Base-by-base conservation (phyloP, 2,113 vertebrate species). In the Oostethus manadensis region DNA sequence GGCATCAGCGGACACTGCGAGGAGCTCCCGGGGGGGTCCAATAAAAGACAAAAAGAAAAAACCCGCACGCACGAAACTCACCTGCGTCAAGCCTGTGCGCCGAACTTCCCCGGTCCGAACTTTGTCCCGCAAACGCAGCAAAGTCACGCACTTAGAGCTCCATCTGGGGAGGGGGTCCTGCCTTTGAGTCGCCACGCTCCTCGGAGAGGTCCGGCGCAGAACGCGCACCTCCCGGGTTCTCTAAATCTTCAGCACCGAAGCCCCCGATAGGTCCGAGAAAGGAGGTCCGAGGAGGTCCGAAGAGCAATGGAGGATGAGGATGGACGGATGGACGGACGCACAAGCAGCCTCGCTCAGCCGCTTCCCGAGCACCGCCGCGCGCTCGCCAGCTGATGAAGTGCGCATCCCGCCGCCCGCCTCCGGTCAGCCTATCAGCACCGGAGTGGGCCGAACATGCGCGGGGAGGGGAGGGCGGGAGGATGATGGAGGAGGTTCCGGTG, bases 361-460 rank as follows among this genome's bases (percentile, higher is more conserved):
- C 81, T 80, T 55, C 22, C 77, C 79, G 69, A 74, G 74, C 74
- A 80, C 77, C 76, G 66, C 73, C 44, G 26, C 45, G 78, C 80
- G 70, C 78, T 78, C 77, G 79, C 83, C 81, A 83, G 84, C 80
- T 82, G 73, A 74, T 71, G 57, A 78, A 80, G 77, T 84, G 84
- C 84, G 81, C 81, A 80, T 84, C 78, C 79, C 66, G 78, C 68
- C 74, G 57, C 76, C 67, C 74, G 62, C 70, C 47, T 64, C 71
- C 51, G 63, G 14, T 77, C 64, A 71, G 68, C 74, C 77, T 68
- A 79, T 80, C 74, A 77, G 71, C 59, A 20, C 43, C 44, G 17
- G 35, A 56, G 35, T 50, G 48, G 48, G 48, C 48, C 22, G 48
- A 22, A 22, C 38, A 14, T 42, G 38, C 21, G 13, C 11, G 48